Conservation (phyloP, 2,797 vertebrate species). For the Phoeniculus purpureus region DNA sequence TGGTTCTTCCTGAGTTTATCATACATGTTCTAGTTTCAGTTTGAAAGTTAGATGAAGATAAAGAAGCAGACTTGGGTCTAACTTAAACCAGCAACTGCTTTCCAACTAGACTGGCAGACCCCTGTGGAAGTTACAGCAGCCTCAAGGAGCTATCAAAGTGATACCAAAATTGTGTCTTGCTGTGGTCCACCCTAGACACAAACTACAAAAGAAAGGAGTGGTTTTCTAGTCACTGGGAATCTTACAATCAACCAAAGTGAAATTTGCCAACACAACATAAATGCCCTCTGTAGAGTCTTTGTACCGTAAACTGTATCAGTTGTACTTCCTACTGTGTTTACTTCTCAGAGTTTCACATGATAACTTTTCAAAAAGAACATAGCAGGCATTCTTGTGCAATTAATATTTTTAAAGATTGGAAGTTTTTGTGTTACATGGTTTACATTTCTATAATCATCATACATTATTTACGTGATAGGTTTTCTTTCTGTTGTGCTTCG, state of each 20-base stretch:
- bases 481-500: background rate
- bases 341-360: background rate
- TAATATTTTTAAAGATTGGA: background rate
- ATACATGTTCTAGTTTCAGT: background rate
- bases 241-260: background rate
- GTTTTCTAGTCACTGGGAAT: conserved; percentile 12
- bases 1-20: background rate
- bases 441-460: background rate
- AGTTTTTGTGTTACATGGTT: background rate
- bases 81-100: background rate
- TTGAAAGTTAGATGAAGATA: background rate
- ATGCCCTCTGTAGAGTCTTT: background rate
- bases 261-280: background rate
- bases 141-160: background rate
- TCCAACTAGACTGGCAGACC: background rate
- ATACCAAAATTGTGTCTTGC: conserved; percentile 10
- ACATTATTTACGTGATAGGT: background rate
- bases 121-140: background rate
- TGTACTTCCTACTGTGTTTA: background rate
- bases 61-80: background rate
- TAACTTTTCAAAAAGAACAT: background rate
- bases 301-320: background rate
- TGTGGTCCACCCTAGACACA: background rate
- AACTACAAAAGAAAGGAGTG: background rate
- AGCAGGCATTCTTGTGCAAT: background rate